Evolutionary conservation across 2,888 invertebrate genomes (phyloP).

Genomic region (Archips crataeganus): DNA sequence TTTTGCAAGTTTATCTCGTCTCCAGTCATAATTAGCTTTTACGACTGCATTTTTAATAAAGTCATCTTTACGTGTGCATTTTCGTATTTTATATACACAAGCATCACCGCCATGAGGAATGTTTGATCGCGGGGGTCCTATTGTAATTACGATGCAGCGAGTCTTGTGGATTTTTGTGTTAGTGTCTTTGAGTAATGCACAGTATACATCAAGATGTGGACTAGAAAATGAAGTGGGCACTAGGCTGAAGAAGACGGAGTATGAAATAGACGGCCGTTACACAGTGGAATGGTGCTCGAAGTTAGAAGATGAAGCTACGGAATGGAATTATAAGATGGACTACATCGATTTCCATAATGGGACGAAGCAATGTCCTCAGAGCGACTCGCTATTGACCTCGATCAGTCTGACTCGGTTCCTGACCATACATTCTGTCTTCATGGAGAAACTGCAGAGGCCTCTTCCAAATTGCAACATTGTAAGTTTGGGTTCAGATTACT

Average conservation of each 20-base stretch:
- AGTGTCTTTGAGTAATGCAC: slow-evolving; percentile 15
- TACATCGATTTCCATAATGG: slow-evolving; percentile 15
- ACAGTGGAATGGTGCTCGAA: slow-evolving; percentile 37
- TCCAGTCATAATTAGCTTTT: slow-evolving; percentile 18
- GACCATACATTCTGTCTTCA: slow-evolving; percentile 1
- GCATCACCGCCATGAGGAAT: slow-evolving; percentile 8
- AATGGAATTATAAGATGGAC: slow-evolving; percentile 22
- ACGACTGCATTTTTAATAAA: not conserved
- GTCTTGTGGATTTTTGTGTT: slow-evolving; percentile 22
- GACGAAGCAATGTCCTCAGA: slow-evolving; percentile 3
- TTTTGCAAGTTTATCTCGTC: slow-evolving; percentile 25
- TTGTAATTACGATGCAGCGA: slow-evolving; percentile 29
- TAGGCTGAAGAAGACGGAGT: slow-evolving; percentile 16
- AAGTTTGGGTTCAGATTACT: slow-evolving; percentile 14
- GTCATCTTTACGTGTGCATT: slow-evolving; percentile 13
- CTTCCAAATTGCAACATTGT: slow-evolving; percentile 21
- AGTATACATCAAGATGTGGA: slow-evolving; percentile 29
- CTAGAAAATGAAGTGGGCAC: slow-evolving; percentile 17
- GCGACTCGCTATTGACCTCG: not conserved
- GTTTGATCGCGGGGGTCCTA: slow-evolving; percentile 1
- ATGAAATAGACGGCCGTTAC: slow-evolving; percentile 32
- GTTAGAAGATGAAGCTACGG: slow-evolving; percentile 13
- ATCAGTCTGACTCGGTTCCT: not conserved
- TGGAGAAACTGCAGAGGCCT: slow-evolving; percentile 9
- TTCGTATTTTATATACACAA: not conserved